phyloP scores from a whole-genome alignment of 2,888 invertebrate genomes.

The Isoperla grammatica region DNA sequence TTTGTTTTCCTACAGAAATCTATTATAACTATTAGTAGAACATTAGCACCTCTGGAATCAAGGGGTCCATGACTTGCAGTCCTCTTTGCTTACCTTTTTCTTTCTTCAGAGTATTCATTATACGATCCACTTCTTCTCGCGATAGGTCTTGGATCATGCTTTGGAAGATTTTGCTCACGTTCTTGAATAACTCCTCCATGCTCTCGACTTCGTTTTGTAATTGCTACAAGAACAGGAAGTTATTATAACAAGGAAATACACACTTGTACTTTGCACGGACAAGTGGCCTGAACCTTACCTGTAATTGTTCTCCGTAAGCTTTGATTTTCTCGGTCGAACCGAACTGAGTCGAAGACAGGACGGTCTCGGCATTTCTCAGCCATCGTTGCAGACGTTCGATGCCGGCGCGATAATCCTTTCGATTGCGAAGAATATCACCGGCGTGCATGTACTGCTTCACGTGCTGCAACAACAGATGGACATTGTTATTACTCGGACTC shows the following conservation, averaged over 20 bases:
- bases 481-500: not conserved
- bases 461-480: constrained; percentile 46
- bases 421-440: constrained; percentile 75
- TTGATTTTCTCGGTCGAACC: constrained; percentile 75
- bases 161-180: constrained; percentile 87
- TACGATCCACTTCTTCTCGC: constrained; percentile 83
- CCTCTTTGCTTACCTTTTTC: constrained; percentile 61
- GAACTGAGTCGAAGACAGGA: constrained; percentile 62
- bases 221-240: constrained; percentile 46
- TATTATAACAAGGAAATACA: constrained; percentile 25
- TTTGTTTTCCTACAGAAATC: too few species aligned
- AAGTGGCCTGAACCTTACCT: constrained; percentile 39
- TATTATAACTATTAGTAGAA: too few species aligned
- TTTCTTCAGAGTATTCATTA: constrained; percentile 81
- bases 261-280: too few species aligned
- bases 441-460: constrained; percentile 86
- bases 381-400: constrained; percentile 70
- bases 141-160: constrained; percentile 82
- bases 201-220: constrained; percentile 77
- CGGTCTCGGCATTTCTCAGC: constrained; percentile 69
- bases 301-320: constrained; percentile 68
- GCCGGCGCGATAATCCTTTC: constrained; percentile 71
- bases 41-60: too few species aligned
- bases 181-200: constrained; percentile 85
- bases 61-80: too few species aligned